Conservation (phyloP, 2,888 invertebrate species). For the Idaea straminata region DNA sequence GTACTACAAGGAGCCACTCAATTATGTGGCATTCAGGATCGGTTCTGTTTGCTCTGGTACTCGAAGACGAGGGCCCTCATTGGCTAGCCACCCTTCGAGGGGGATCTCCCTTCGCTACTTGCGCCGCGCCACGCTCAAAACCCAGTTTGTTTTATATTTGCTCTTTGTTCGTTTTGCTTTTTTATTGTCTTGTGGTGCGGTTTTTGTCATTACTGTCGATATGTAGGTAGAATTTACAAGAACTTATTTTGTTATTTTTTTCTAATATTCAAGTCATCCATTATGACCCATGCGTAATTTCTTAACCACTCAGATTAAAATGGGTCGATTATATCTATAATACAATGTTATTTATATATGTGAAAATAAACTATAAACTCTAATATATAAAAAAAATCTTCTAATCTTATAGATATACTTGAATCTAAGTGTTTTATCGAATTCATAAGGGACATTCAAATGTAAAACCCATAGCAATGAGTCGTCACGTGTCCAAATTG, state of each 20-base stretch:
- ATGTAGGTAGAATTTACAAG: no score
- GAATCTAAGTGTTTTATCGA: no score
- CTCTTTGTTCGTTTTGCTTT: slow-evolving; percentile 39
- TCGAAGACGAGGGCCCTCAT: slow-evolving; percentile 57
- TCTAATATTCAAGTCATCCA: no score
- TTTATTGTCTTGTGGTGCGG: not conserved
- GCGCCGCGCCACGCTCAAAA: slow-evolving; percentile 17
- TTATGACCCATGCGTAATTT: no score
- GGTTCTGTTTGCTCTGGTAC: slow-evolving; percentile 61
- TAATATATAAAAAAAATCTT: no score
- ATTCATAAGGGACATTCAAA: not conserved
- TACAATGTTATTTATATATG: no score
- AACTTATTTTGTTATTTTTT: no score
- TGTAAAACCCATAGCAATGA: slow-evolving; percentile 10
- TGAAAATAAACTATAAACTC: no score
- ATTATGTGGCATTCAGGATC: slow-evolving; percentile 71
- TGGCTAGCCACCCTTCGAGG: slow-evolving; percentile 47
- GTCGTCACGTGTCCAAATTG: slow-evolving; percentile 1
- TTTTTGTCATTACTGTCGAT: not conserved
- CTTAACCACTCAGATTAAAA: no score
- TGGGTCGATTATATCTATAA: no score
- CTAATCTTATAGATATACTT: no score
- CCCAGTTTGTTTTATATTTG: slow-evolving; percentile 30
- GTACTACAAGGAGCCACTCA: slow-evolving; percentile 58
- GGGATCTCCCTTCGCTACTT: slow-evolving; percentile 42